Evolutionary conservation across 2,113 vertebrate species (phyloP), one percentile per base, ranked within the genome.

Genomic region (Cyprinus carpio): DNA sequence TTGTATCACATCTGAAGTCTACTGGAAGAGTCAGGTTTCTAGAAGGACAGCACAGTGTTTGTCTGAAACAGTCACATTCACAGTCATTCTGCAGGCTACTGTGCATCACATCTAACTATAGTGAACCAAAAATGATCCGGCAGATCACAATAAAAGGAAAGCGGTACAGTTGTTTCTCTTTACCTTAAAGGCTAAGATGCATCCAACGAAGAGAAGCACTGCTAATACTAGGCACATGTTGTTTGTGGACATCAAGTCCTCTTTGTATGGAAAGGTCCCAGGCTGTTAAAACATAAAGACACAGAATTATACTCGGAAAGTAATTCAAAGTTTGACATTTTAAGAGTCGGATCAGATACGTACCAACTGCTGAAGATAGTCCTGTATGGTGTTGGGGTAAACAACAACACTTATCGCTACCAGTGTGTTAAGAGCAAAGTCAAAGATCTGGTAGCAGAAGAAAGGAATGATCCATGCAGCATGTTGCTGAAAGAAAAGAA

Each of bases 401-500:
- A 98, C 94, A 1, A 99, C 95, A 49, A 99, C 95, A 29, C 97
- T 99, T 91, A 99, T 92, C n/a, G 96, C 97, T 86, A 99, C 97
- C 94, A 99, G 86, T 0, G 97, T 95, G 90, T 97, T 99, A 84
- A 99, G 96, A 87, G 97, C 97, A 92, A 99, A 99, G 91, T 99
- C 98, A 83, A 99, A 99, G 89, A 99, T 96, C 94, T 99, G 98
- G 93, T 99, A 99, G 92, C 97, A 99, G 95, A 99, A 99, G 95
- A 99, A 99, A 1, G 98, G 98, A 92, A 99, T 97, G 93, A 99
- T 98, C 97, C 98, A 99, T 81, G 97, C 97, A 0, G 97, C 97
- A 9, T 94, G 97, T 98, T 98, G 97, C 97, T 99, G 51, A 90
- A 34, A 77, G 4, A 51, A 82, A 90, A 43, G 0, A 43, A 90